These are phyloP conservation scores for Helicoverpa zea DNA, from an alignment of 1,140 invertebrate genomes.

Conservation along the genomic window DNA sequence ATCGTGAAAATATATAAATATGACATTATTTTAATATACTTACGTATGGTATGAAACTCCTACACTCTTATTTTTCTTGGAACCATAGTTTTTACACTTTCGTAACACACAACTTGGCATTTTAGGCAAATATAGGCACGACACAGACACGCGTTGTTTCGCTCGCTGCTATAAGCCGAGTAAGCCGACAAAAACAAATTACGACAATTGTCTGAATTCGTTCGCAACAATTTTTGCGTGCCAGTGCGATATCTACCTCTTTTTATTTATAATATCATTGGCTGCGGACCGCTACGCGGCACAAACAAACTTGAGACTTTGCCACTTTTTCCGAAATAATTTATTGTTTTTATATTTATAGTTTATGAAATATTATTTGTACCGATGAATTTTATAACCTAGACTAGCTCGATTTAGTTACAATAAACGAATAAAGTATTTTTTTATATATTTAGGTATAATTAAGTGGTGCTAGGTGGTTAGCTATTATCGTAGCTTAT, in stretches of 20 bases:
- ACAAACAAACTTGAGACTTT: neutral
- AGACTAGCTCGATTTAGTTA: neutral
- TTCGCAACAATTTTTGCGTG: conserved; percentile 1
- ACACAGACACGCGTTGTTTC: neutral
- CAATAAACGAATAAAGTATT: neutral
- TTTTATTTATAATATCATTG: too few relatives aligned
- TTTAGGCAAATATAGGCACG: neutral
- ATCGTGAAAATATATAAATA: neutral
- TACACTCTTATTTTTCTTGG: conserved; percentile 9
- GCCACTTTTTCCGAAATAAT: neutral
- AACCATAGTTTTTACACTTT: conserved; percentile 7
- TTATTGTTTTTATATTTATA: neutral
- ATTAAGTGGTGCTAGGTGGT: neutral
- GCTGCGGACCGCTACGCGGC: neutral
- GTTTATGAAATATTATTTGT: neutral
- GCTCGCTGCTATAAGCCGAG: conserved; percentile 5
- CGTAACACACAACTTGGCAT: conserved; percentile 9
- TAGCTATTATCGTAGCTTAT: neutral
- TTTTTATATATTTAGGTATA: neutral
- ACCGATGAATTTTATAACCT: too few relatives aligned
- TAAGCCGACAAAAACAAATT: conserved; percentile 3
- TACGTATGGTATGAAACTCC: conserved; percentile 8
- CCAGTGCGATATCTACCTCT: conserved; percentile 5
- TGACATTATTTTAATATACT: conserved; percentile 7
- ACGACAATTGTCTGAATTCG: conserved; percentile 1